Evolutionary conservation across 2,113 vertebrate species (phyloP).

Genomic region (Condylura cristata): DNA sequence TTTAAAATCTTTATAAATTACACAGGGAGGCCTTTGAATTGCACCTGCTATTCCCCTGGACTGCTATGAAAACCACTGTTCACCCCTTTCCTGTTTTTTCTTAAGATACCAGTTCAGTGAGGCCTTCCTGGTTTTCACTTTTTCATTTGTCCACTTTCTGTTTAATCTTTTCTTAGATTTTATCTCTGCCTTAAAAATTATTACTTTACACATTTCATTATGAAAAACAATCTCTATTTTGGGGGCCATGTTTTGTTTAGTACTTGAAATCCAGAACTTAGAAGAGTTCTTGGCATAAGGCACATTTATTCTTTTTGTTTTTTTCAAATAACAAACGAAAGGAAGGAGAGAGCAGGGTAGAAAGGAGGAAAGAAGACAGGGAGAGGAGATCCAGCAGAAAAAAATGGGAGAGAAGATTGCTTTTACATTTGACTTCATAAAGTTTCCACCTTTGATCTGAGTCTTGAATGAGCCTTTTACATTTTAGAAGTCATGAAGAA

Average conservation of each 20-base stretch:
- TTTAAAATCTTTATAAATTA: neutral
- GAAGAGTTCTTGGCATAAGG: neutral
- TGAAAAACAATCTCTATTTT: neutral
- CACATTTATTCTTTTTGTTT: neutral
- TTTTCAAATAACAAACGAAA: neutral
- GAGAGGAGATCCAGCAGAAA: neutral
- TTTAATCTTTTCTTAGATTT: neutral
- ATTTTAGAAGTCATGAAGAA: neutral
- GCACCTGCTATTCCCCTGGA: accelerated
- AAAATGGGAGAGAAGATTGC: neutral
- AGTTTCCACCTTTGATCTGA: neutral
- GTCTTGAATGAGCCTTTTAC: too few species aligned
- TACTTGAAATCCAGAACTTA: neutral
- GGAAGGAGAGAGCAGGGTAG: neutral
- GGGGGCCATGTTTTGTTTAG: neutral
- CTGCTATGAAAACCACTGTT: accelerated
- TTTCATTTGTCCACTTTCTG: neutral
- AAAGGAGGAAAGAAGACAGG: too few species aligned
- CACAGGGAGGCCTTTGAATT: accelerated
- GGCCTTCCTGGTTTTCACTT: neutral
- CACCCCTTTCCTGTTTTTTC: neutral
- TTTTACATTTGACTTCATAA: neutral
- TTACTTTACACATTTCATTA: neutral
- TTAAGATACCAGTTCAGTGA: neutral
- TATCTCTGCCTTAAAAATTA: neutral